phyloP scores from a whole-genome alignment of 2,888 invertebrate species.

The Plebejus argus region DNA sequence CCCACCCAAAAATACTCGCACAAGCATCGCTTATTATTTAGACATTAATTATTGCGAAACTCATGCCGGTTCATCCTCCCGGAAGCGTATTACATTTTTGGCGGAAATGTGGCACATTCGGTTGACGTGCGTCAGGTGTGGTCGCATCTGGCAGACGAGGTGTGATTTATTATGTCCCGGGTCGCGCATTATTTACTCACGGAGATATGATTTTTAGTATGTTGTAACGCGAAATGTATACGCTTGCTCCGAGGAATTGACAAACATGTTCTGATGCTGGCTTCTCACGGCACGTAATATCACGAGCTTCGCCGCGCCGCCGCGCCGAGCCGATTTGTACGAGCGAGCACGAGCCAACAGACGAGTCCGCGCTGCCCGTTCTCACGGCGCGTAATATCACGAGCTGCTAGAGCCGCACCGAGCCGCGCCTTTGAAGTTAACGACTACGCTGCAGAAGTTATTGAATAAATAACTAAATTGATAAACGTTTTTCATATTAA shows the following conservation, averaged over 20 bases:
- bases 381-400: too few relatives aligned
- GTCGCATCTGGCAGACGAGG: constrained; percentile 11
- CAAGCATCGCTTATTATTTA: background rate
- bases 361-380: too few relatives aligned
- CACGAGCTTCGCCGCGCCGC: too few relatives aligned
- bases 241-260: background rate
- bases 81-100: constrained; percentile 9
- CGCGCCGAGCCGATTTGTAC: too few relatives aligned
- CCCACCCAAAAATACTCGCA: too few relatives aligned
- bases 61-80: background rate
- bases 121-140: constrained; percentile 1
- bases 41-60: background rate
- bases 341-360: too few relatives aligned
- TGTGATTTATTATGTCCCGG: constrained; percentile 1
- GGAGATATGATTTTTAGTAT: background rate
- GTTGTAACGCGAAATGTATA: background rate
- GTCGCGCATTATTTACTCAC: background rate
- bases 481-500: too few relatives aligned
- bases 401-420: too few relatives aligned
- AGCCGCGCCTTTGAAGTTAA: too few relatives aligned
- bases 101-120: background rate
- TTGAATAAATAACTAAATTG: too few relatives aligned
- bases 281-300: too few relatives aligned
- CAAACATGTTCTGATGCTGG: background rate
- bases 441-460: too few relatives aligned